Evolutionary conservation across 2,888 invertebrate genomes (phyloP).

Genomic region (Pseudanteris insignis): DNA sequence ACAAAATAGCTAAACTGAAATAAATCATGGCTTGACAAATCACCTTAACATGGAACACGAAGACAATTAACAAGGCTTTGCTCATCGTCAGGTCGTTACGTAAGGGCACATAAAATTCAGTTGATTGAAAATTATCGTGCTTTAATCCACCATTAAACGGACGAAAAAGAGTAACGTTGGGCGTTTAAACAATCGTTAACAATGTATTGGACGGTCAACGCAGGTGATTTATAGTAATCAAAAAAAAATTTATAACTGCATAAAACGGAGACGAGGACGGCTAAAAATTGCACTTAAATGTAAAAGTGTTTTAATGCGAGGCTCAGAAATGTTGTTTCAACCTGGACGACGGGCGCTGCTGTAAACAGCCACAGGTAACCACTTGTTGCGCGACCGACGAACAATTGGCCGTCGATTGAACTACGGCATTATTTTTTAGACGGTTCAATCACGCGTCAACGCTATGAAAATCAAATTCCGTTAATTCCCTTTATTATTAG

Average conservation of each 20-base stretch:
- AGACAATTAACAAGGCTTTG: slow-evolving; percentile 20
- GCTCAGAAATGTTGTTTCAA: slow-evolving; percentile 18
- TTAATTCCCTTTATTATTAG: too few relatives aligned
- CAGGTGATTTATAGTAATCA: slow-evolving; percentile 26
- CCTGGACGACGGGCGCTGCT: slow-evolving; percentile 5
- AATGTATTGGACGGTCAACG: slow-evolving; percentile 9
- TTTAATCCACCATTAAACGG: slow-evolving; percentile 20
- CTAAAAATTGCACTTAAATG: slow-evolving; percentile 15
- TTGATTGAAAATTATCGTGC: slow-evolving; percentile 34
- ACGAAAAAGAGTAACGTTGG: slow-evolving; percentile 10
- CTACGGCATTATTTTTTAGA: slow-evolving; percentile 2
- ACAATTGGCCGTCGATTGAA: slow-evolving; percentile 10
- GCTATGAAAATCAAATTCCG: too few relatives aligned
- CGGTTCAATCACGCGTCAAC: slow-evolving; percentile 11
- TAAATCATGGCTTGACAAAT: slow-evolving; percentile 28
- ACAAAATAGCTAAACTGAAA: background rate
- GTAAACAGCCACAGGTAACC: slow-evolving; percentile 25
- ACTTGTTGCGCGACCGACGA: slow-evolving; percentile 24
- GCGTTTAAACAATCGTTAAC: slow-evolving; percentile 26
- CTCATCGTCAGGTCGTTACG: slow-evolving; percentile 21
- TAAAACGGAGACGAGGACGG: slow-evolving; percentile 23
- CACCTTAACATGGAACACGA: slow-evolving; percentile 7
- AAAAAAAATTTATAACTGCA: slow-evolving; percentile 25
- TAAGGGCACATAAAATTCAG: slow-evolving; percentile 28
- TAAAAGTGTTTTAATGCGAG: slow-evolving; percentile 23